These are phyloP conservation scores for Minunthozetes semirufus DNA, from an alignment of 2,888 invertebrate species.

Conservation along the genomic window DNA sequence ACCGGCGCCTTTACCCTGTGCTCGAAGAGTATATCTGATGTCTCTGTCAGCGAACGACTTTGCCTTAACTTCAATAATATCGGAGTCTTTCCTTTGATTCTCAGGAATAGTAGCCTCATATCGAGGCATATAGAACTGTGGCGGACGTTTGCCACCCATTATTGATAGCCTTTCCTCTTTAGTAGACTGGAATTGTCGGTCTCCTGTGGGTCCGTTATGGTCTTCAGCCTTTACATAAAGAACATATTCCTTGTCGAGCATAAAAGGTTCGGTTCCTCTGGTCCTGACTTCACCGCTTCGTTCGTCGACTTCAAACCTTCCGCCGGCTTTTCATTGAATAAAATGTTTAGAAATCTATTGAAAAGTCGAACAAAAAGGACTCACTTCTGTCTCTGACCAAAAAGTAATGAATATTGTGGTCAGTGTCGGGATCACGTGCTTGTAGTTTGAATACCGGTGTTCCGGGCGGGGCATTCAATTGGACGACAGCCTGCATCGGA, in stretches of 20 bases:
- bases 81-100: conserved; percentile 91
- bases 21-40: conserved; percentile 89
- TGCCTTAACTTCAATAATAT: conserved; percentile 92
- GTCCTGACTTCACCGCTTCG: conserved; percentile 86
- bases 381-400: conserved; percentile 78
- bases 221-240: conserved; percentile 93
- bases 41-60: conserved; percentile 95
- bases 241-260: conserved; percentile 92
- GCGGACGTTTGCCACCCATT: conserved; percentile 93
- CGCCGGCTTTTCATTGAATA: conserved; percentile 52
- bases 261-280: conserved; percentile 81
- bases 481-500: conserved; percentile 95
- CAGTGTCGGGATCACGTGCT: conserved; percentile 91
- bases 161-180: conserved; percentile 85
- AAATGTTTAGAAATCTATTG: neutral
- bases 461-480: conserved; percentile 87
- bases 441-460: conserved; percentile 95
- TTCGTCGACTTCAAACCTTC: conserved; percentile 76
- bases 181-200: conserved; percentile 78
- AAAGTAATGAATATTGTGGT: conserved; percentile 91
- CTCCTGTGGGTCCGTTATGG: conserved; percentile 86
- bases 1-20: conserved; percentile 89
- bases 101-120: conserved; percentile 95
- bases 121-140: conserved; percentile 92
- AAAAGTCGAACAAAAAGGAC: conserved; percentile 40